Evolutionary conservation across 2,888 invertebrate species (phyloP), one percentile per base, ranked within the genome.

Genomic region (Troglohyphantes excavatus): DNA sequence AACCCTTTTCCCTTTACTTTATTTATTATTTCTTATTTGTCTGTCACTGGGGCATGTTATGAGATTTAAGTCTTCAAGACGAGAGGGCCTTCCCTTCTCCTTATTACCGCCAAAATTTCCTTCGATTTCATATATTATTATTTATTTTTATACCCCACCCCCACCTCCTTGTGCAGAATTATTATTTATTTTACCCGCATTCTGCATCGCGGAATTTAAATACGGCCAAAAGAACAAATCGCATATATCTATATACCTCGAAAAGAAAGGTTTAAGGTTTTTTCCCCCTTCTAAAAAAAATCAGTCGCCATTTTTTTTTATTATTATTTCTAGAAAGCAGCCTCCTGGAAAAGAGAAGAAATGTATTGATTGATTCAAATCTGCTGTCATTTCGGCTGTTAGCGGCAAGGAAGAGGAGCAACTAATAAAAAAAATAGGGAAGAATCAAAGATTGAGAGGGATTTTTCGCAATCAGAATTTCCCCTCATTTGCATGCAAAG

Each of bases 341-440:
- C 33, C 26, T 61, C 27, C 13, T 39, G 6, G 17, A 17, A 5
- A n/a, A 17, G 17, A n/a, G 53, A 53, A 68, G 73, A 82, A 88
- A 89, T 82, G 75, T 90, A 90, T 90, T 90, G 89, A 90, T 90
- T 90, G 89, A 90, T 90, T 90, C 89, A 90, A 90, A 90, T 90
- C 89, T 90, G 83, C 89, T 90, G 89, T 90, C 89, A 90, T 90
- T 90, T 78, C 67, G 83, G 78, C 89, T 90, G 89, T 90, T 90
- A 90, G 89, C 53, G 59, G 53, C 26, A 78, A 65, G 63, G 88
- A 79, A 72, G 72, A 70, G 70, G 27, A 73, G 81, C 59, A 46
- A 76, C 68, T 53, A 68, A 19, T 13, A n/a, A 70, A 63, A 61
- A 76, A 72, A 43, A 39, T 5, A 1, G 13, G 53, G 53, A 53